A percentile compares a stretch with the other conserved stretches of the same genome.
These are phyloP conservation scores for Xenotilapia leptura DNA, from an alignment of 2,113 vertebrate species.

Conservation along the genomic window DNA sequence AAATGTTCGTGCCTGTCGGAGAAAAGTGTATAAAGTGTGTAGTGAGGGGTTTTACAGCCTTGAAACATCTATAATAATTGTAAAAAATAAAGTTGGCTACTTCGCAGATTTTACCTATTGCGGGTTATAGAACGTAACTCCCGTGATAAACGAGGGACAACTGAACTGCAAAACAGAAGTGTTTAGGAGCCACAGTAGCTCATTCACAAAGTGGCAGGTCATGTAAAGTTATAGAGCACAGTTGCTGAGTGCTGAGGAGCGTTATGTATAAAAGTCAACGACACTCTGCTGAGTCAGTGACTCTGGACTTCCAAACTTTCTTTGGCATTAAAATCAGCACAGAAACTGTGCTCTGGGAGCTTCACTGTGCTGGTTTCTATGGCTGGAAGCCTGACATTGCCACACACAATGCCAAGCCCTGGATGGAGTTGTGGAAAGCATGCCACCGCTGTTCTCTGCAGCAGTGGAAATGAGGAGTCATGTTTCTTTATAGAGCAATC, in stretches of 20 bases:
- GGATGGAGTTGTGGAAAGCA: background rate
- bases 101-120: fast-evolving
- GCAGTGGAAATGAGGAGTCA: background rate
- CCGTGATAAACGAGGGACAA: background rate
- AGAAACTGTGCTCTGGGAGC: background rate
- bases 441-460: background rate
- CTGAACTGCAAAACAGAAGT: background rate
- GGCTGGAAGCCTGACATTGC: background rate
- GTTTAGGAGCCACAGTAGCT: background rate
- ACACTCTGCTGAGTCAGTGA: background rate
- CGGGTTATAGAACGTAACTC: background rate
- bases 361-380: background rate
- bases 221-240: fast-evolving
- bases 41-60: background rate
- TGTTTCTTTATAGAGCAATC: background rate
- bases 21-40: background rate
- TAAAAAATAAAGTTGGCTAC: background rate
- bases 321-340: background rate
- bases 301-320: background rate
- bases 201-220: background rate
- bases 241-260: background rate
- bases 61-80: background rate
- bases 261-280: fast-evolving
- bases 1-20: fast-evolving
- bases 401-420: background rate